Evolutionary conservation across 2,797 vertebrate genomes (phyloP).

Genomic region (Myioborus miniatus): DNA sequence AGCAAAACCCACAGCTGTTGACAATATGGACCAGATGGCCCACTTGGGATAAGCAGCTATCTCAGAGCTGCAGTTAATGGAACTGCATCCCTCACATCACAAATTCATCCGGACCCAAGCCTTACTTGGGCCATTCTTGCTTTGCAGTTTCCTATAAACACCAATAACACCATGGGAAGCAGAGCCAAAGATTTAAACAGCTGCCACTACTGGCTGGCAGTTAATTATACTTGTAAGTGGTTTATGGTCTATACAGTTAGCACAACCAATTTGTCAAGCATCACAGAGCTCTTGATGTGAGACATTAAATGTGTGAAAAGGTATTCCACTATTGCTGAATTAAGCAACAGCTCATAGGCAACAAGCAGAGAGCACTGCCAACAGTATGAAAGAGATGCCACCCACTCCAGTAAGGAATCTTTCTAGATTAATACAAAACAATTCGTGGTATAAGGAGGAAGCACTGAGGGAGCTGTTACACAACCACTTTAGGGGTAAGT

Average conservation of each 20-base stretch:
- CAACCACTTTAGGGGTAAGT: neutral
- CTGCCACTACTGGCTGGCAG: conserved; percentile 9
- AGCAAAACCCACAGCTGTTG: neutral
- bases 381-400: neutral
- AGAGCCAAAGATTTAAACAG: conserved; percentile 34
- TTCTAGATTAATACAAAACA: conserved; percentile 3
- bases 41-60: neutral
- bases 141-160: neutral
- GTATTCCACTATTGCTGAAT: conserved; percentile 41
- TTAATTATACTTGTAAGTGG: conserved; percentile 44
- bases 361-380: conserved; percentile 7
- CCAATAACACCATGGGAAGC: neutral
- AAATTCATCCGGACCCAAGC: neutral
- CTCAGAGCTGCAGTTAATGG: neutral
- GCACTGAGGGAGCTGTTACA: neutral
- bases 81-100: neutral
- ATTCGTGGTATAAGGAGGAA: neutral
- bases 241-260: conserved; percentile 50
- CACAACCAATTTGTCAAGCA: conserved; percentile 31
- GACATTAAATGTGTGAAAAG: conserved; percentile 30
- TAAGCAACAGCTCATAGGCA: conserved; percentile 46
- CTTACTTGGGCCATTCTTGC: neutral
- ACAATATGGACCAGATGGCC: neutral
- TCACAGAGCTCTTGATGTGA: conserved; percentile 29
- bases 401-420: neutral